These are phyloP conservation scores for Tineola bisselliella DNA, from an alignment of 2,888 invertebrate genomes.

Conservation along the genomic window DNA sequence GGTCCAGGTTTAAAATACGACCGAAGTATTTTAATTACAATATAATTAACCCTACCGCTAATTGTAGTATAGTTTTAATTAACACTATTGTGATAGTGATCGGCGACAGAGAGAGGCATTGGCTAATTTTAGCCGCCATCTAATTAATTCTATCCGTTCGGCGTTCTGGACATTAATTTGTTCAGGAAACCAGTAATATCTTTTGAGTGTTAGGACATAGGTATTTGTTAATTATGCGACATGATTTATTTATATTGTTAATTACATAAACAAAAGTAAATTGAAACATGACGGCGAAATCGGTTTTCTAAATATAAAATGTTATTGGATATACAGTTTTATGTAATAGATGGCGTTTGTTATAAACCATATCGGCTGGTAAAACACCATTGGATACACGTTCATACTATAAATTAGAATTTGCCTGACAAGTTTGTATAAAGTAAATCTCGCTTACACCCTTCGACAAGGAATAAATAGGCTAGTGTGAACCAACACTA, in stretches of 20 bases:
- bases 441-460: slow-evolving; percentile 3
- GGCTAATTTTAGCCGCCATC: slow-evolving; percentile 2
- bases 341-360: not conserved
- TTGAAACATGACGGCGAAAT: not conserved
- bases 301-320: not conserved
- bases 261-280: not conserved
- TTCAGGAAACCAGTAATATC: slow-evolving; percentile 3
- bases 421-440: not conserved
- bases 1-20: not conserved
- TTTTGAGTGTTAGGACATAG: not conserved
- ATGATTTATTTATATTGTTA: not conserved
- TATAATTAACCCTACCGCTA: not conserved
- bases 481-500: slow-evolving; percentile 1
- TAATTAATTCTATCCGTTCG: not conserved
- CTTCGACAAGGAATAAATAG: slow-evolving; percentile 1
- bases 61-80: slow-evolving; percentile 7
- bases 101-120: slow-evolving; percentile 3
- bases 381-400: not conserved
- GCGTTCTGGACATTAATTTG: not conserved
- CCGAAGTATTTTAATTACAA: not conserved
- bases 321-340: no score
- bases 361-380: not conserved
- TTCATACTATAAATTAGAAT: slow-evolving; percentile 8
- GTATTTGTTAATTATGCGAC: not conserved
- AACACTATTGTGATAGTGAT: slow-evolving; percentile 4